These are phyloP conservation scores for Peromyscus nudipes DNA, from an alignment of 2,797 vertebrate species.

Conservation along the genomic window DNA sequence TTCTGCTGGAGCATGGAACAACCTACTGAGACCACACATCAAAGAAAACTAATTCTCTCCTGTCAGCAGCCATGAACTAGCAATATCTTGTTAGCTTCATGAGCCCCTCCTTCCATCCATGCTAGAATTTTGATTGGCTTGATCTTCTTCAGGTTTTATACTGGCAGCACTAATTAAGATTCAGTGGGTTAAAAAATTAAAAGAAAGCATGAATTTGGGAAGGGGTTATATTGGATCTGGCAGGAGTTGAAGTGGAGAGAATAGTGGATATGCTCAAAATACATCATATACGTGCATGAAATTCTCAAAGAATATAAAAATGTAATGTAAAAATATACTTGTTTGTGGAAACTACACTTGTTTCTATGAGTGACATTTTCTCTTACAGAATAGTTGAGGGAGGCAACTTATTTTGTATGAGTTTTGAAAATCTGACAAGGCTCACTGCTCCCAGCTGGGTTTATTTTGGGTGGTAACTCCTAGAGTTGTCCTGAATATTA, in stretches of 20 bases:
- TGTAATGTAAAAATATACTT: neutral
- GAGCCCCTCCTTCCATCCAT: neutral
- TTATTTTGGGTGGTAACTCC: slow-evolving; percentile 57
- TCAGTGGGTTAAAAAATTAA: neutral
- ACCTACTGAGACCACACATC: neutral
- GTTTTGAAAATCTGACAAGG: slow-evolving; percentile 34
- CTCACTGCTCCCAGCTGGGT: neutral
- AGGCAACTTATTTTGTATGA: slow-evolving; percentile 53
- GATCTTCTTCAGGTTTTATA: neutral
- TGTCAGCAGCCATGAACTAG: neutral
- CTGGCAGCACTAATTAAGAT: neutral
- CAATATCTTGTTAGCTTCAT: neutral
- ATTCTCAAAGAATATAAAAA: neutral
- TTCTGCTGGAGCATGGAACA: too few relatives aligned
- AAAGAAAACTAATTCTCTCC: neutral
- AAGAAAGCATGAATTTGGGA: neutral
- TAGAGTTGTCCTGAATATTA: slow-evolving; percentile 23
- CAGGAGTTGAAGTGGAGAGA: neutral
- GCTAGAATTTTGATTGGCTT: neutral
- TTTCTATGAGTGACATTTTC: neutral
- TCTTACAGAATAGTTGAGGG: slow-evolving; percentile 19
- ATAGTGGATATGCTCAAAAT: neutral
- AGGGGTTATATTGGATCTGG: neutral
- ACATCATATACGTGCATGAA: neutral
- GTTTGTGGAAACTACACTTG: neutral